These are phyloP conservation scores for Conger conger DNA, from an alignment of 2,113 vertebrate genomes.

Conservation along the genomic window DNA sequence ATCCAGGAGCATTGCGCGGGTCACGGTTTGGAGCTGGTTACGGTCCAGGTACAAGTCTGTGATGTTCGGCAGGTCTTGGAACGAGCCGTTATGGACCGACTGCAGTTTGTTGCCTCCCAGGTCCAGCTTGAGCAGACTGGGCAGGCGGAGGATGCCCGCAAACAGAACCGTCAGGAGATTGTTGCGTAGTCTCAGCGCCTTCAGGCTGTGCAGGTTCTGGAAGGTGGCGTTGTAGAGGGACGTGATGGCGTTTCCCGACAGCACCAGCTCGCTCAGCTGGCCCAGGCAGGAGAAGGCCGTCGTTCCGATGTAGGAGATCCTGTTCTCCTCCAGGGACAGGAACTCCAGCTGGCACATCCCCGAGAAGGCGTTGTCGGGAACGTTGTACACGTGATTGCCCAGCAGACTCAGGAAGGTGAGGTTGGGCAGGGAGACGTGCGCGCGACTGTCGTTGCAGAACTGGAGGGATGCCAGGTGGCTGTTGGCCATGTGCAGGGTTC, in stretches of 20 bases:
- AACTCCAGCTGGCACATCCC: background rate
- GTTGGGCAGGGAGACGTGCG: background rate
- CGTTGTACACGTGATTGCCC: conserved; percentile 22
- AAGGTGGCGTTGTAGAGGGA: background rate
- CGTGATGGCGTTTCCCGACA: conserved; percentile 21
- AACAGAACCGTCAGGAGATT: conserved; percentile 27
- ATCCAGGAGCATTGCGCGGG: background rate
- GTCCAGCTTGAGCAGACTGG: background rate
- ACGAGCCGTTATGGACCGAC: background rate
- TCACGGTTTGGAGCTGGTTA: conserved; percentile 11
- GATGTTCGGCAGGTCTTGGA: conserved; percentile 13
- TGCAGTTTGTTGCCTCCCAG: conserved; percentile 18
- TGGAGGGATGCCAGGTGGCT: conserved; percentile 5
- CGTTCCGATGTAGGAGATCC: conserved; percentile 9
- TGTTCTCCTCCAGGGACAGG: conserved; percentile 18
- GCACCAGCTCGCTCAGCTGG: background rate
- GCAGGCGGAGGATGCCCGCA: background rate
- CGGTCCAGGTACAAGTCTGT: conserved; percentile 25
- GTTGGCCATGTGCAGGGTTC: background rate
- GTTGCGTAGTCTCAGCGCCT: conserved; percentile 18
- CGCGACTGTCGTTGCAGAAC: background rate
- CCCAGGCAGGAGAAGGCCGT: conserved; percentile 18
- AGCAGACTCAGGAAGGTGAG: background rate
- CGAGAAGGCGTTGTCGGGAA: background rate
- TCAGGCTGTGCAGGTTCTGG: no score